Evolutionary conservation across 2,888 invertebrate genomes (phyloP).

Genomic region (Cistogaster globosa): DNA sequence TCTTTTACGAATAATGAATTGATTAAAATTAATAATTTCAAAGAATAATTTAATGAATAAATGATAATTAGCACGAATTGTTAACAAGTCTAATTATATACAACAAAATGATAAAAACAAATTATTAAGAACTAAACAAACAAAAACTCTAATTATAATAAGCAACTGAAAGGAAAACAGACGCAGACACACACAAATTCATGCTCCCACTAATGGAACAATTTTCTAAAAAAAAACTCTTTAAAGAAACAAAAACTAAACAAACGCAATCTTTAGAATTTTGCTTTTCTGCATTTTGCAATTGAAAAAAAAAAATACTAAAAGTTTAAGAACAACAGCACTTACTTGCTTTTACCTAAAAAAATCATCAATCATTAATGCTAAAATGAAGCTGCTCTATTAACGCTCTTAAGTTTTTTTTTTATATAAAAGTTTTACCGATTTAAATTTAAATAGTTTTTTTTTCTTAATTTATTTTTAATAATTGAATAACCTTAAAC

Average conservation of each 20-base stretch:
- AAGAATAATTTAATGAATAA: constrained; percentile 1
- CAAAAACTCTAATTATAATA: constrained; percentile 31
- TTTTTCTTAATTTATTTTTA: background rate
- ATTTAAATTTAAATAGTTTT: background rate
- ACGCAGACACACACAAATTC: constrained; percentile 34
- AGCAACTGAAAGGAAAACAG: constrained; percentile 27
- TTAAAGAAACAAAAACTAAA: constrained; percentile 49
- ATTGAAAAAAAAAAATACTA: constrained; percentile 2
- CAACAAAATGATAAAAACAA: constrained; percentile 17
- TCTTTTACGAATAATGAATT: background rate
- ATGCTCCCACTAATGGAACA: constrained; percentile 63
- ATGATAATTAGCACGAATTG: background rate
- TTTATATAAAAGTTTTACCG: background rate
- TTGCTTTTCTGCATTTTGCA: constrained; percentile 15
- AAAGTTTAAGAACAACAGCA: constrained; percentile 67
- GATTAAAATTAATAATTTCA: background rate
- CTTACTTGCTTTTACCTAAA: constrained; percentile 69
- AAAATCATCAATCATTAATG: constrained; percentile 59
- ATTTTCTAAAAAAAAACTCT: constrained; percentile 49
- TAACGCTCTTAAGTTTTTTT: background rate
- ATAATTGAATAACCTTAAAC: background rate
- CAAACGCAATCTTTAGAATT: constrained; percentile 27
- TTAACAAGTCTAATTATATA: constrained; percentile 10
- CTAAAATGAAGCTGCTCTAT: constrained; percentile 59
- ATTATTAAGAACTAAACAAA: constrained; percentile 24